Base-by-base conservation (phyloP, 2,113 vertebrate genomes). In the Zeus faber region DNA sequence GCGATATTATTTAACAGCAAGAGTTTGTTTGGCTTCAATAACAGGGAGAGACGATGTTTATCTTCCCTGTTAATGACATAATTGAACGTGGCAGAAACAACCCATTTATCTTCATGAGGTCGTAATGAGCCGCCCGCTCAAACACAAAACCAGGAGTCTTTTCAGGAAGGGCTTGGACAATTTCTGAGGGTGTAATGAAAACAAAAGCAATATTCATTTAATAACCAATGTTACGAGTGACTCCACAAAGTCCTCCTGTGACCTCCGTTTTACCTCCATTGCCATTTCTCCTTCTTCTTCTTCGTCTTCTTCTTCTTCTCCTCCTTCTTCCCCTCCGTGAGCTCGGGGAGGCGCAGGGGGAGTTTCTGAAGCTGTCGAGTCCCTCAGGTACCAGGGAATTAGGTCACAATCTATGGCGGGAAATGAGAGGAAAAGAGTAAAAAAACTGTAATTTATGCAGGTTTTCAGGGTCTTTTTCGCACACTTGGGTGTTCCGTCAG, bases 371-470 rank as follows among this genome's bases (percentile, higher is more conserved):
- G 70, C 58, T 70, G 58, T 58, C 17, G 54, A 51, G 41, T 82
- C 85, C 81, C 82, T 29, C 49, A 78, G 69, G 87, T 82, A 74
- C 27, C n/a, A 41, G 62, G 47, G 70, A 88, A 87, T 86, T 86
- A 79, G 85, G 87, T 85, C 87, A 85, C 31, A 49, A n/a, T n/a
- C 65, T 79, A 65, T 50, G 59, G 61, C 69, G 58, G 76, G 69
- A 77, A 81, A 78, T 74, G 54, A 70, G 65, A 77, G 67, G 70
- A 46, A 21, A n/a, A n/a, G n/a, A n/a, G n/a, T n/a, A n/a, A n/a
- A 62, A 82, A 74, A 69, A 54, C 26, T 35, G 76, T 77, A 84
- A 83, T 84, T 73, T 76, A 84, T 85, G 79, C 85, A 74, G 71
- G 61, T 79, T 86, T 82, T 67, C 65, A 72, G 70, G 65, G 63